Percentiles rank a stretch among this genome's conserved stretches.
phyloP scores from a whole-genome alignment of 2,113 vertebrate species.

The Pseudopodoces humilis region DNA sequence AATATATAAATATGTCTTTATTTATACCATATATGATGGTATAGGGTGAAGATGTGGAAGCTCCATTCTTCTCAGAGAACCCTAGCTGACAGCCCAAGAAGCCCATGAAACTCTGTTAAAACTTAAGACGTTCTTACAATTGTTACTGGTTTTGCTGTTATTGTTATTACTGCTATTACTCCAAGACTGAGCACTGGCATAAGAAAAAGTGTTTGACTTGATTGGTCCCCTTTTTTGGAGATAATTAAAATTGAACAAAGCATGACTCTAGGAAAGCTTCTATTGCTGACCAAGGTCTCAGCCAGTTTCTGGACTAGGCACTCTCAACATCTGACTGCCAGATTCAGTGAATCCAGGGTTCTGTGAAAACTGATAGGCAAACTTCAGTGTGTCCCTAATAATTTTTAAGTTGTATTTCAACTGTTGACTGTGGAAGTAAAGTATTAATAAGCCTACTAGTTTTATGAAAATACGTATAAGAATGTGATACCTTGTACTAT shows the following conservation, averaged over 20 bases:
- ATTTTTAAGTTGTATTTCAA: background rate
- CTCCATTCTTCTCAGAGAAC: background rate
- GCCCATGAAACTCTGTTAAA: background rate
- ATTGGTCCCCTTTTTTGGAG: background rate
- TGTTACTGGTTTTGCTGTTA: background rate
- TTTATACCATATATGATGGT: background rate
- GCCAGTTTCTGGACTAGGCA: background rate
- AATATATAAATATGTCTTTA: background rate
- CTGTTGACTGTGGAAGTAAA: background rate
- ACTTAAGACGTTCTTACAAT: background rate
- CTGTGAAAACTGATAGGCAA: background rate
- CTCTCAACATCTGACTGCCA: background rate
- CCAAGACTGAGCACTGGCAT: background rate
- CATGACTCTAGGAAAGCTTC: background rate
- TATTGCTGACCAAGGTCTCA: background rate
- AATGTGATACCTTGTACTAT: background rate
- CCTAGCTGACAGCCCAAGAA: background rate
- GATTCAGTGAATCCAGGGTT: background rate
- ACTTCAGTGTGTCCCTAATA: background rate
- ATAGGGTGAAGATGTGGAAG: background rate
- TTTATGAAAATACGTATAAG: background rate
- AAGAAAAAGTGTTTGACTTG: background rate
- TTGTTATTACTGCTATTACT: background rate
- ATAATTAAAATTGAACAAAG: background rate
- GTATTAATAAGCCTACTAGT: background rate